phyloP scores from a whole-genome alignment of 2,113 vertebrate species.

The Bos indicus region DNA sequence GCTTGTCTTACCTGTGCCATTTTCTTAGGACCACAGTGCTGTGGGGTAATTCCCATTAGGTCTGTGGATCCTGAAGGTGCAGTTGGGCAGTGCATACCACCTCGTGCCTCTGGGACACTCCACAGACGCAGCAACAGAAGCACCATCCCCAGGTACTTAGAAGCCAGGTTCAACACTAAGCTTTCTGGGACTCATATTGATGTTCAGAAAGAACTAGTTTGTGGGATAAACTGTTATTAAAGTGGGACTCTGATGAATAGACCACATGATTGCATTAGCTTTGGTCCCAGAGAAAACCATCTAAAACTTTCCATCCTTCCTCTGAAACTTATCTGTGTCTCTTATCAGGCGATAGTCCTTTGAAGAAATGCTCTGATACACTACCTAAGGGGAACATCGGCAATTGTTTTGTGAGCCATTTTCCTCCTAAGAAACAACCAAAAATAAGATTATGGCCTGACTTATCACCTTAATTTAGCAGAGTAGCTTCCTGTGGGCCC shows the following conservation, averaged over 20 bases:
- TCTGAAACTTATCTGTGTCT: background rate
- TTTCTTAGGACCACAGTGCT: background rate
- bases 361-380: conserved; percentile 46
- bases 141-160: background rate
- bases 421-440: conserved; percentile 44
- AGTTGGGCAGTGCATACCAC: rapidly evolving
- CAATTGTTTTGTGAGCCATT: conserved; percentile 57
- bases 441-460: conserved; percentile 61
- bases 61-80: background rate
- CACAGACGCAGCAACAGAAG: background rate
- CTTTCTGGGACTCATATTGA: conserved; percentile 3
- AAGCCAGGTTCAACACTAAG: background rate
- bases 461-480: conserved; percentile 56
- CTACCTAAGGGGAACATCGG: conserved; percentile 43
- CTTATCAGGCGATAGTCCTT: conserved; percentile 8
- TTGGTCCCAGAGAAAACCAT: conserved; percentile 42
- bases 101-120: background rate
- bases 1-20: rapidly evolving
- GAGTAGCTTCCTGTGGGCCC: conserved; percentile 12
- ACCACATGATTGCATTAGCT: background rate
- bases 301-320: conserved; percentile 16
- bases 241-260: conserved; percentile 46
- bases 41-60: rapidly evolving
- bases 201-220: background rate
- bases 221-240: conserved; percentile 53